These are phyloP conservation scores for Ernsta delagoae DNA, from an alignment of 2,888 invertebrate genomes.

Conservation along the genomic window DNA sequence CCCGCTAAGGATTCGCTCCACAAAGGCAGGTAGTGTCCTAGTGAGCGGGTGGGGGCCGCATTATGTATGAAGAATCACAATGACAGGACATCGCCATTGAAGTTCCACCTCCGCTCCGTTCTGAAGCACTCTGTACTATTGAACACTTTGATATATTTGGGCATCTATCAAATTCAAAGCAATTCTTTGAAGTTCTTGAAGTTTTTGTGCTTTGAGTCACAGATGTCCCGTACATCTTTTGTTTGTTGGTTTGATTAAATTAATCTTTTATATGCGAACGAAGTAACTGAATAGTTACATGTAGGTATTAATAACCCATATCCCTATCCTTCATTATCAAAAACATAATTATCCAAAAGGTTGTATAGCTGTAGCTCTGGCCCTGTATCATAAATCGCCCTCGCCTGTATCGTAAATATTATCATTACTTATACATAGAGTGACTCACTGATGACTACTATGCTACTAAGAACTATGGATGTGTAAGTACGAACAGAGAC, in stretches of 20 bases:
- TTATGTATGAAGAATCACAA: slow-evolving; percentile 46
- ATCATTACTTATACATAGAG: too few species aligned
- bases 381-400: too few species aligned
- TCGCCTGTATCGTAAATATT: too few species aligned
- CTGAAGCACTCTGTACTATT: slow-evolving; percentile 16
- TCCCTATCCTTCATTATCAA: too few species aligned
- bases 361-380: too few species aligned
- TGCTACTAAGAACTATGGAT: too few species aligned
- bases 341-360: too few species aligned
- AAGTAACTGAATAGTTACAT: too few species aligned
- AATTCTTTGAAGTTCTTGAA: slow-evolving; percentile 5
- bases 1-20: slow-evolving; percentile 47
- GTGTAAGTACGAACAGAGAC: too few species aligned
- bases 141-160: slow-evolving; percentile 18
- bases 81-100: slow-evolving; percentile 47
- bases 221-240: slow-evolving; percentile 7
- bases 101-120: slow-evolving; percentile 39
- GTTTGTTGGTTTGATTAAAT: background rate
- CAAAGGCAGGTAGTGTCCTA: slow-evolving; percentile 54
- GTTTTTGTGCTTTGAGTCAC: slow-evolving; percentile 13
- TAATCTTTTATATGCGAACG: too few species aligned
- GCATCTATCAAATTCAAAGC: slow-evolving; percentile 14
- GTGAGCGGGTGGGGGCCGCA: slow-evolving; percentile 40
- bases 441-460: too few species aligned
- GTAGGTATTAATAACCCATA: too few species aligned